phyloP scores from a whole-genome alignment of 2,888 invertebrate species.

The Drosophila monieri region DNA sequence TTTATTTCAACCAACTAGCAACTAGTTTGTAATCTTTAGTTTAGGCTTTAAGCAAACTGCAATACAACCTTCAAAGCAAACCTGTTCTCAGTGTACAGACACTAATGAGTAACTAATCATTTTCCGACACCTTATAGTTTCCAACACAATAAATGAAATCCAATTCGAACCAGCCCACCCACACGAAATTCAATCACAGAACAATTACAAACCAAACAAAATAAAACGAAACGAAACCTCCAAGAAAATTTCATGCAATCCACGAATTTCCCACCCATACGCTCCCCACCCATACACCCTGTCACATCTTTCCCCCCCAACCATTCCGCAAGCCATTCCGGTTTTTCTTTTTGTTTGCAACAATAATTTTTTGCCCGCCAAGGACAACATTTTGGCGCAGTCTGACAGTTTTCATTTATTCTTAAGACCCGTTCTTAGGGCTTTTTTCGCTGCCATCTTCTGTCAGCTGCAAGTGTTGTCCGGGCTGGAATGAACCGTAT shows the following conservation, averaged over 20 bases:
- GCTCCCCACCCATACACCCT: constrained; percentile 10
- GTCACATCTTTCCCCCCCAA: constrained; percentile 10
- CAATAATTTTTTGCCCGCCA: constrained; percentile 45
- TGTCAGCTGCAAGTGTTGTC: constrained; percentile 76
- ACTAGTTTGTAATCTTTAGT: constrained; percentile 19
- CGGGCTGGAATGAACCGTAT: constrained; percentile 53
- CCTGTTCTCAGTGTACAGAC: constrained; percentile 32
- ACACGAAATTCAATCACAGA: constrained; percentile 31
- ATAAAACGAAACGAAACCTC: constrained; percentile 34
- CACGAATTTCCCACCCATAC: constrained; percentile 40
- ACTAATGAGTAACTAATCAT: constrained; percentile 21
- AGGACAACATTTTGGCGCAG: constrained; percentile 58
- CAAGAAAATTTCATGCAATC: constrained; percentile 60
- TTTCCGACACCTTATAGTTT: constrained; percentile 42
- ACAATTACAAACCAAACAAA: constrained; percentile 31
- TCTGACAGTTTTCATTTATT: constrained; percentile 64
- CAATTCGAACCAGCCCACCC: constrained; percentile 37
- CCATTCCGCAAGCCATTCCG: constrained; percentile 11
- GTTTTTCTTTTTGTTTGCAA: constrained; percentile 29
- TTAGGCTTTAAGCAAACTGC: constrained; percentile 37
- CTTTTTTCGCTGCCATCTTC: constrained; percentile 21
- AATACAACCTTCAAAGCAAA: constrained; percentile 15
- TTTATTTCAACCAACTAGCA: constrained; percentile 11
- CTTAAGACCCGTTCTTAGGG: constrained; percentile 49
- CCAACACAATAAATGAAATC: constrained; percentile 46